Evolutionary conservation across 2,113 vertebrate genomes (phyloP).

Genomic region (Seriola aureovittata): DNA sequence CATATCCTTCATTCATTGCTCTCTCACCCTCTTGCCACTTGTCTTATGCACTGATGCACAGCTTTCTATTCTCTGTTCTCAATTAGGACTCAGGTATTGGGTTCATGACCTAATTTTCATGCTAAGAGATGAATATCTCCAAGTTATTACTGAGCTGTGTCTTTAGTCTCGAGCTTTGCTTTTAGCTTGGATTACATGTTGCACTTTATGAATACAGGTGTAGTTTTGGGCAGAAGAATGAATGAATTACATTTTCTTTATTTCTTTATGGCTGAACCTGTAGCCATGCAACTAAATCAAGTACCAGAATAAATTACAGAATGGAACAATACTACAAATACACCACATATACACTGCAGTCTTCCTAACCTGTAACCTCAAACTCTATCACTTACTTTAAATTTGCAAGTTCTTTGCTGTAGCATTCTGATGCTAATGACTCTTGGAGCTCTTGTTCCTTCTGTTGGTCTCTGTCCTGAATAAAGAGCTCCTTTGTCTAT

Average conservation of each 20-base stretch:
- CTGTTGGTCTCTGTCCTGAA: slow-evolving; percentile 69
- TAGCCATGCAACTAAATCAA: background rate
- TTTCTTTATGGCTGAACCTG: background rate
- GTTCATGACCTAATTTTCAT: background rate
- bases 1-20: background rate
- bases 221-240: background rate
- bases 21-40: background rate
- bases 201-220: background rate
- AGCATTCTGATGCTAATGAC: slow-evolving; percentile 53
- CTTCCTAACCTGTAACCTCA: background rate
- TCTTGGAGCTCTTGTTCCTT: slow-evolving; percentile 61
- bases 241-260: background rate
- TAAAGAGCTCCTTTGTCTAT: slow-evolving; percentile 61
- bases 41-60: background rate
- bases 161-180: background rate
- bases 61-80: background rate
- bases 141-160: background rate
- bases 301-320: background rate
- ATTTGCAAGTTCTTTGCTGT: background rate
- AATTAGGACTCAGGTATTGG: slow-evolving; percentile 21
- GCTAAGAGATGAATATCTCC: background rate
- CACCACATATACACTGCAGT: too few species aligned
- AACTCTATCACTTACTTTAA: background rate
- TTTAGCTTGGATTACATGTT: background rate
- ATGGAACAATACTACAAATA: background rate